A percentile compares a stretch with the other conserved stretches of the same genome.
Conservation (phyloP, 2,113 vertebrate genomes). For the Lepus europaeus region DNA sequence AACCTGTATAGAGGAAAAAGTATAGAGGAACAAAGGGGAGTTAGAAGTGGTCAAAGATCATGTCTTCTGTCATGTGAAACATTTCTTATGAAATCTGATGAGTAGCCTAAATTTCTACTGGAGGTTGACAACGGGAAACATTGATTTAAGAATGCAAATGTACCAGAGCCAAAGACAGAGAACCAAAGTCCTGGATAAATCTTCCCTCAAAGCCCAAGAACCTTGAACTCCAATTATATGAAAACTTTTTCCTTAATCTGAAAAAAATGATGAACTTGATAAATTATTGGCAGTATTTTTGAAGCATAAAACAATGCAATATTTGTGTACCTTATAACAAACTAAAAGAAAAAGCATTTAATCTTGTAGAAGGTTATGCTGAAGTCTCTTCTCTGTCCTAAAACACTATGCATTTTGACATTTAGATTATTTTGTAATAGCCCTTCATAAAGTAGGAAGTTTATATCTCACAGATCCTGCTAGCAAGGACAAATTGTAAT, state of each 20-base stretch:
- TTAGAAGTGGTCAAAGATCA: neutral
- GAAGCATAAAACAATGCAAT: neutral
- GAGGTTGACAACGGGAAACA: neutral
- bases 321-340: neutral
- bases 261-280: neutral
- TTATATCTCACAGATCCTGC: neutral
- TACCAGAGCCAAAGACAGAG: neutral
- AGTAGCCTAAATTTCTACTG: neutral
- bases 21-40: neutral
- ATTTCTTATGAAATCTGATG: neutral
- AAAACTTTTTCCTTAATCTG: slow-evolving; percentile 4
- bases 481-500: neutral
- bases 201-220: neutral
- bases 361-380: neutral
- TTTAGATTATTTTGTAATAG: neutral
- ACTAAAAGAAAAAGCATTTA: neutral
- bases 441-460: neutral
- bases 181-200: slow-evolving; percentile 4
- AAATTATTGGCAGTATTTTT: neutral
- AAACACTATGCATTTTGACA: neutral
- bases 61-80: neutral
- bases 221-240: neutral
- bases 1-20: neutral
- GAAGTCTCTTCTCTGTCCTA: neutral
- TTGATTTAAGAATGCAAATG: neutral